A percentile compares a stretch with the other conserved stretches of the same genome.
Conservation (phyloP, 2,797 vertebrate genomes). For the Pelochelys cantorii region DNA sequence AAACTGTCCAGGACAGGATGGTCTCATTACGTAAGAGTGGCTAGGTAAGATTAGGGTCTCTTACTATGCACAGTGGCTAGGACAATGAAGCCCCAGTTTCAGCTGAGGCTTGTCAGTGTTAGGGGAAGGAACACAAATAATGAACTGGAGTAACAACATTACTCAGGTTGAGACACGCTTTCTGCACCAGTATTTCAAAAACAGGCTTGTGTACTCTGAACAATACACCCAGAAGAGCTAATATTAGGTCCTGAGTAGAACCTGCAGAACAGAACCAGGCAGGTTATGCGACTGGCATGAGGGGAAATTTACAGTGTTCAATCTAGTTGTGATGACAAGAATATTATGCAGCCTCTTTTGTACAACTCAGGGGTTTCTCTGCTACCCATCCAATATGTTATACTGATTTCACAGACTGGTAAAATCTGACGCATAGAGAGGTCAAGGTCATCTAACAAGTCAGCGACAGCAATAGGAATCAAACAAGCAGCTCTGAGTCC, state of each 20-base stretch:
- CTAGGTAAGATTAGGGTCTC: too few species aligned
- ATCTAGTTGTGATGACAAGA: neutral
- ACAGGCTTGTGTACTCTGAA: neutral
- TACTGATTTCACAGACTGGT: neutral
- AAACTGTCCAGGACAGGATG: neutral
- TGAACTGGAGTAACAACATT: neutral
- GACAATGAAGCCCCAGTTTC: neutral
- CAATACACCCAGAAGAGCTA: neutral
- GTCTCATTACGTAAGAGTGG: neutral
- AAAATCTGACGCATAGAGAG: neutral
- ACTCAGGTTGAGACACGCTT: neutral
- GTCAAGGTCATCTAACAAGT: neutral
- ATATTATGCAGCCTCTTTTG: neutral
- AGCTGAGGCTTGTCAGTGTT: neutral
- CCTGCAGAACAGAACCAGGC: neutral
- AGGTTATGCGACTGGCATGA: neutral
- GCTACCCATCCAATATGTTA: neutral
- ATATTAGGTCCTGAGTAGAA: neutral
- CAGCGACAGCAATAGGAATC: neutral
- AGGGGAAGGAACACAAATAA: neutral
- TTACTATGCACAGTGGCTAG: neutral
- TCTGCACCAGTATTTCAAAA: neutral
- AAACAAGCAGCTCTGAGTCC: neutral
- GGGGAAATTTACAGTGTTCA: neutral
- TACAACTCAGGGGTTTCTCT: neutral